These are phyloP conservation scores for Narcine bancroftii DNA, from an alignment of 2,113 vertebrate genomes.

Conservation along the genomic window DNA sequence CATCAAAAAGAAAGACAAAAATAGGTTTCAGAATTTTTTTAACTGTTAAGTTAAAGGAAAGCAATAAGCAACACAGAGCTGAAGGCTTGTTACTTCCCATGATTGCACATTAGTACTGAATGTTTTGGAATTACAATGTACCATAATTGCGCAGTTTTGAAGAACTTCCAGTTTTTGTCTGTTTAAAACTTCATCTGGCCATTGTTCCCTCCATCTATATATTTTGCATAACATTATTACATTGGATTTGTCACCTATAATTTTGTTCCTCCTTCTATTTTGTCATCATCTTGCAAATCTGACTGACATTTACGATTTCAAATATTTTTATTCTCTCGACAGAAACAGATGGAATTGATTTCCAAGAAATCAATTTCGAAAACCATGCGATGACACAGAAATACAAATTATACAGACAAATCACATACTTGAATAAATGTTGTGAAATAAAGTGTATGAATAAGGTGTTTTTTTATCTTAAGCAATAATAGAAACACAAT, in stretches of 20 bases:
- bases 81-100: background rate
- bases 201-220: background rate
- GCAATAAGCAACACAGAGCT: background rate
- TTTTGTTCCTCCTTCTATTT: background rate
- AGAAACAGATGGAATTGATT: background rate
- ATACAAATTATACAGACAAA: too few species aligned
- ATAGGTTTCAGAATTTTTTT: background rate
- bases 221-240: background rate
- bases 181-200: background rate
- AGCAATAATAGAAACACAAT: background rate
- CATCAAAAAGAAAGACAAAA: background rate
- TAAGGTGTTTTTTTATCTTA: background rate
- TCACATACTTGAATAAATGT: background rate
- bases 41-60: background rate
- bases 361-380: background rate
- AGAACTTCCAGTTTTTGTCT: background rate
- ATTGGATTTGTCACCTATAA: background rate
- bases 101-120: background rate
- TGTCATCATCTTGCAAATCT: background rate
- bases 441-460: background rate
- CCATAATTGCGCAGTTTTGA: background rate
- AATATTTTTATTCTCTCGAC: background rate
- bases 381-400: background rate
- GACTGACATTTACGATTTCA: background rate
- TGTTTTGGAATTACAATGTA: background rate